Evolutionary conservation across 2,113 vertebrate species (phyloP).

Genomic region (Phyllopteryx taeniolatus): DNA sequence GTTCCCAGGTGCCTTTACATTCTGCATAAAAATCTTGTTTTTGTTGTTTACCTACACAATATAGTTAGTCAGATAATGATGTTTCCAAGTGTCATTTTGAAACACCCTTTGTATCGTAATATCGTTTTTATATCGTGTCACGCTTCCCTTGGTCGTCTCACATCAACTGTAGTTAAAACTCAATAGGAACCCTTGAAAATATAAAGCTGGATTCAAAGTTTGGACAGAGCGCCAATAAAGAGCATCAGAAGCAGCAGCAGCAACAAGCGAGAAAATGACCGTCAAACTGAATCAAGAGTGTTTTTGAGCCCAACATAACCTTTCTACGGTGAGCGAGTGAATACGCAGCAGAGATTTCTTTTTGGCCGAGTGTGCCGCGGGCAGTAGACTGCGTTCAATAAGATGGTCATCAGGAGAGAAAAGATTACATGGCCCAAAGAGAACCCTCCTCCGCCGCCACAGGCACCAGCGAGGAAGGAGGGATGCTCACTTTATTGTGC

Average conservation of each 20-base stretch:
- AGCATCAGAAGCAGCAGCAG: not conserved
- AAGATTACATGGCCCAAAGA: slow-evolving; percentile 49
- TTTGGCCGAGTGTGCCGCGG: not conserved
- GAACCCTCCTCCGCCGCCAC: not conserved
- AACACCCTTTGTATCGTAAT: too few species aligned
- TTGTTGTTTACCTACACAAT: too few species aligned
- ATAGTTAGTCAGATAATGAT: too few species aligned
- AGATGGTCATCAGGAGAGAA: slow-evolving; percentile 41
- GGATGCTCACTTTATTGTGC: slow-evolving; percentile 65
- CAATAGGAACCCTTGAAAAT: not conserved
- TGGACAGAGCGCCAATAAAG: not conserved
- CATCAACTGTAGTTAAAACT: too few species aligned
- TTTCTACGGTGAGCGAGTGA: slow-evolving; percentile 25
- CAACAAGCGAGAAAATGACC: not conserved
- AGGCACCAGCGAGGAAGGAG: slow-evolving; percentile 7
- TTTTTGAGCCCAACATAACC: not conserved
- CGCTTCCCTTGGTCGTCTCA: too few species aligned
- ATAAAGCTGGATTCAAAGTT: not conserved
- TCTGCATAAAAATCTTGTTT: too few species aligned
- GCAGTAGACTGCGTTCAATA: slow-evolving; percentile 24
- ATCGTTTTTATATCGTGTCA: too few species aligned
- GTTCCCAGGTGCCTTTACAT: too few species aligned
- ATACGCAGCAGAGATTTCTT: slow-evolving; percentile 10
- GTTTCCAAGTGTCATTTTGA: too few species aligned
- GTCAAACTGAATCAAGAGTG: not conserved